Evolutionary conservation across 2,113 vertebrate species (phyloP).

Genomic region (Catagonus wagneri): DNA sequence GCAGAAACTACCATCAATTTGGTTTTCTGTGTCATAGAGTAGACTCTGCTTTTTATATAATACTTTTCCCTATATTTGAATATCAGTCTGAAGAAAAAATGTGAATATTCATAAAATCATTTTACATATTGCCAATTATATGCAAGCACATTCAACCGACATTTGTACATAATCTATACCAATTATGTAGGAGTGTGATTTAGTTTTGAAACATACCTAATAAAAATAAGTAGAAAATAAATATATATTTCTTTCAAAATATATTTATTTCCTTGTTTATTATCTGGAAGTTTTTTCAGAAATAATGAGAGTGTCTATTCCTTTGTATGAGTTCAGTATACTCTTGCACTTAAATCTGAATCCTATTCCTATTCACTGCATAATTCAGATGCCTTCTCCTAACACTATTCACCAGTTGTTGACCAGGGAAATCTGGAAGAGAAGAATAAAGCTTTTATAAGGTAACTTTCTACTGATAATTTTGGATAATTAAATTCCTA

Average conservation of each 20-base stretch:
- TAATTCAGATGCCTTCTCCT: background rate
- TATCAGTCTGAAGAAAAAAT: conserved; percentile 44
- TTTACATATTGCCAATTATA: conserved; percentile 69
- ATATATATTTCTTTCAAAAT: background rate
- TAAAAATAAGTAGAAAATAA: conserved; percentile 56
- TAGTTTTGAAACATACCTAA: conserved; percentile 41
- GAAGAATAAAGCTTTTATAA: background rate
- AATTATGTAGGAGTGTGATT: conserved; percentile 53
- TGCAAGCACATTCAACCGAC: conserved; percentile 50
- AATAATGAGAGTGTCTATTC: background rate
- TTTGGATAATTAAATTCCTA: background rate
- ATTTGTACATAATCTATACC: conserved; percentile 52
- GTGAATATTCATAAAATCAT: conserved; percentile 61
- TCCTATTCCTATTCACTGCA: background rate
- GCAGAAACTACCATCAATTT: background rate
- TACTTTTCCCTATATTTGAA: conserved; percentile 36
- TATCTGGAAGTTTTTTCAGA: conserved; percentile 3
- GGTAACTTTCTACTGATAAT: background rate
- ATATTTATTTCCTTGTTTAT: background rate
- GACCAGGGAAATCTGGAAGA: background rate
- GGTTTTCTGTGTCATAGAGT: background rate
- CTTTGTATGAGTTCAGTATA: background rate
- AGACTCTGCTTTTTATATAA: conserved; percentile 4
- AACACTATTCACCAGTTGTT: background rate
- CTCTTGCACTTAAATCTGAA: background rate